A percentile compares a stretch with the other conserved stretches of the same genome.
Evolutionary conservation across 2,113 vertebrate genomes (phyloP).

Genomic region (Miniopterus natalensis): DNA sequence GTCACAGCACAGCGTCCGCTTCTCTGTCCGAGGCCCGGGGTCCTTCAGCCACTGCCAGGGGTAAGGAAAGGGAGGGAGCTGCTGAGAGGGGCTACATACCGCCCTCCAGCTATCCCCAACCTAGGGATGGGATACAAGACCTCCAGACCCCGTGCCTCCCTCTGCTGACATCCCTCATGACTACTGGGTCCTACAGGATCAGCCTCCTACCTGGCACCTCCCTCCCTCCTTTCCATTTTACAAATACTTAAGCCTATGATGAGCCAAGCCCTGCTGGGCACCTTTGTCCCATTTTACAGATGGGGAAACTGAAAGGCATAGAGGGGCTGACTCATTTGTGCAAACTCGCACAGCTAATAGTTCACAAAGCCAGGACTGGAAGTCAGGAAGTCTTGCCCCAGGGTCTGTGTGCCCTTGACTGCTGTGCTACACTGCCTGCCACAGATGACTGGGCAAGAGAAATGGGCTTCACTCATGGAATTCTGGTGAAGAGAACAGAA

Average conservation of each 20-base stretch:
- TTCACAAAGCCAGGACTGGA: background rate
- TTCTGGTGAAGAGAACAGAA: background rate
- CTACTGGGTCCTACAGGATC: background rate
- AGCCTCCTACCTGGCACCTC: background rate
- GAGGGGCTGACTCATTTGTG: background rate
- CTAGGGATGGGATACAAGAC: fast-evolving
- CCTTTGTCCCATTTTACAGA: background rate
- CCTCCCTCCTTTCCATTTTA: background rate
- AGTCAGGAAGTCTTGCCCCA: background rate
- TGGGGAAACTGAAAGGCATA: background rate
- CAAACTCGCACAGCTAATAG: background rate
- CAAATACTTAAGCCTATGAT: background rate
- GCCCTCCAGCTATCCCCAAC: fast-evolving
- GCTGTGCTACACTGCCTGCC: background rate
- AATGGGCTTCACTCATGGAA: background rate
- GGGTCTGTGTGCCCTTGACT: fast-evolving
- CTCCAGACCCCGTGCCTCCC: background rate
- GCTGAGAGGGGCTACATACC: fast-evolving
- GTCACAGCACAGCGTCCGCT: constrained; percentile 97
- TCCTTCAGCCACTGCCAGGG: constrained; percentile 94
- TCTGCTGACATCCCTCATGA: background rate
- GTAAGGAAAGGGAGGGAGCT: background rate
- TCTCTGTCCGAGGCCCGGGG: constrained; percentile 95
- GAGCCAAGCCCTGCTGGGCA: background rate
- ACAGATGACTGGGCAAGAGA: background rate